A percentile compares a stretch with the other conserved stretches of the same genome.
Evolutionary conservation across 2,888 invertebrate species (phyloP).

Genomic region (Synergus japonicus): DNA sequence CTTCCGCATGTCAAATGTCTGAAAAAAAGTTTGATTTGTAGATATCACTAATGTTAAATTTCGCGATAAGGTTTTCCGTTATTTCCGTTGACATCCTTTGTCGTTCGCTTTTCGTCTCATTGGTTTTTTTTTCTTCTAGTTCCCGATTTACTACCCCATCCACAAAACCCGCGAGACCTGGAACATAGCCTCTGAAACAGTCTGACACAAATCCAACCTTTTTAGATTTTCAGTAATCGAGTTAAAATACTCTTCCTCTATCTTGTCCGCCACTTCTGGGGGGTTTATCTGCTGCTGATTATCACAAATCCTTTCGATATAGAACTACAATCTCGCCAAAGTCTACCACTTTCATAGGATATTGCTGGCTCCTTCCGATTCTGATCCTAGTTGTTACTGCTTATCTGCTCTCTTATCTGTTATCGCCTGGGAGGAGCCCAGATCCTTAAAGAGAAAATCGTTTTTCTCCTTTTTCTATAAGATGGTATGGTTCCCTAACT

Average conservation of each 20-base stretch:
- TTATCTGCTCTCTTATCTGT: background rate
- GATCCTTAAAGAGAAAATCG: constrained; percentile 22
- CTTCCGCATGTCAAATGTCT: background rate
- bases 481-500: background rate
- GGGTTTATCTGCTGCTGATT: constrained; percentile 21
- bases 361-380: background rate
- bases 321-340: background rate
- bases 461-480: background rate
- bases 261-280: constrained; percentile 5
- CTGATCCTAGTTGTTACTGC: background rate
- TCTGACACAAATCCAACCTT: background rate
- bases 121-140: background rate
- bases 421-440: background rate
- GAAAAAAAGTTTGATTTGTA: background rate
- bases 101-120: background rate
- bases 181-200: background rate
- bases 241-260: constrained; percentile 44
- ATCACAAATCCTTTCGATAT: constrained; percentile 13
- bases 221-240: constrained; percentile 55
- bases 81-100: background rate
- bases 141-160: background rate
- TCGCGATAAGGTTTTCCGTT: background rate
- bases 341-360: constrained; percentile 2
- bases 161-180: background rate
- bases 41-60: background rate